phyloP scores from a whole-genome alignment of 2,888 invertebrate genomes.

The Euspilapteryx auroguttella region DNA sequence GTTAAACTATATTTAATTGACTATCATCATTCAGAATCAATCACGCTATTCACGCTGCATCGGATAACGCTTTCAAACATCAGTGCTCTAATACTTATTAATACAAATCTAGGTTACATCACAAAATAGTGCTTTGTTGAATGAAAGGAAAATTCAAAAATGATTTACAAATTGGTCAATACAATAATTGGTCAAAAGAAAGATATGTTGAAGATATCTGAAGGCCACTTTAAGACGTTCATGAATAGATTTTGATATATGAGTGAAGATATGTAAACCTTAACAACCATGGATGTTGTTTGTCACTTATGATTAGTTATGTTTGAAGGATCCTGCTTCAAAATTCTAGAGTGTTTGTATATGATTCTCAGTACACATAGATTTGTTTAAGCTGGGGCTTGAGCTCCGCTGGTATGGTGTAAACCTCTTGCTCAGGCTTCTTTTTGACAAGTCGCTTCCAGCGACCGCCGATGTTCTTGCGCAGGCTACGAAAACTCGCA shows the following conservation, averaged over 20 bases:
- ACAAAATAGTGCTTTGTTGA: slow-evolving; percentile 40
- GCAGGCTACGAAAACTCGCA: slow-evolving; percentile 79
- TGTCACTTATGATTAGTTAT: too few relatives aligned
- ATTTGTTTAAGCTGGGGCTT: slow-evolving; percentile 87
- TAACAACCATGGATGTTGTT: too few relatives aligned
- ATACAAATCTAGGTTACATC: slow-evolving; percentile 56
- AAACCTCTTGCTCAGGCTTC: slow-evolving; percentile 79
- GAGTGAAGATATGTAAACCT: slow-evolving; percentile 40
- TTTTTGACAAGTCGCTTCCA: slow-evolving; percentile 84
- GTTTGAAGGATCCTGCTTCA: slow-evolving; percentile 44
- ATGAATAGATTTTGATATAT: slow-evolving; percentile 35
- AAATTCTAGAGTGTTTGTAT: not conserved
- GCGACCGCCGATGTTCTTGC: slow-evolving; percentile 83
- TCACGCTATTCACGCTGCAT: slow-evolving; percentile 32
- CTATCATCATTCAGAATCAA: slow-evolving; percentile 48
- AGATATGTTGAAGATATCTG: slow-evolving; percentile 41
- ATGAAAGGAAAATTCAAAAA: slow-evolving; percentile 33
- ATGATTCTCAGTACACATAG: slow-evolving; percentile 72
- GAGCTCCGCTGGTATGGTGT: slow-evolving; percentile 84
- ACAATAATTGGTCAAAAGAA: slow-evolving; percentile 52
- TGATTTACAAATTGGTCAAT: slow-evolving; percentile 30
- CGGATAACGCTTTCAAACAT: slow-evolving; percentile 42
- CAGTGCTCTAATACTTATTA: slow-evolving; percentile 59
- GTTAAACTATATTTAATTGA: slow-evolving; percentile 56
- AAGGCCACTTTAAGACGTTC: slow-evolving; percentile 28